These are phyloP conservation scores for Colius striatus DNA, from an alignment of 2,113 vertebrate genomes.

Conservation along the genomic window DNA sequence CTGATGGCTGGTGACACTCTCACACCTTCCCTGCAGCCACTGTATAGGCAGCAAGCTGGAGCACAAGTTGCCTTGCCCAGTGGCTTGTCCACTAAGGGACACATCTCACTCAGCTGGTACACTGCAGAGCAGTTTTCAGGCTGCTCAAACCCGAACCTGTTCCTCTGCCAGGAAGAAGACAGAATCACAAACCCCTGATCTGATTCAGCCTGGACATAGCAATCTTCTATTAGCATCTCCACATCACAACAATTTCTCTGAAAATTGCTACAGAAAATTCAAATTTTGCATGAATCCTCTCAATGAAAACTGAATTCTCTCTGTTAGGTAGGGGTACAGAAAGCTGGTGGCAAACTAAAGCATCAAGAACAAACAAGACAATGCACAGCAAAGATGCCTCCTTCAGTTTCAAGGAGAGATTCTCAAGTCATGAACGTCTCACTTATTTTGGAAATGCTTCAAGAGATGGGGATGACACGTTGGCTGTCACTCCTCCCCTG, in stretches of 20 bases:
- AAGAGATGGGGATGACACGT: background rate
- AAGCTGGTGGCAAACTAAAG: background rate
- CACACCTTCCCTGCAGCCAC: background rate
- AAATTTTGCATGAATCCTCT: background rate
- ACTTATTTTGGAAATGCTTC: background rate
- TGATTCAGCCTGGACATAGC: accelerated
- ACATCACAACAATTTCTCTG: background rate
- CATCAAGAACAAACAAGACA: background rate
- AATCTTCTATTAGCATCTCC: background rate
- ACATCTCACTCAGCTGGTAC: accelerated
- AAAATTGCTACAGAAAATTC: background rate
- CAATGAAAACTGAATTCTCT: background rate
- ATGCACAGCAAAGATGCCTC: background rate
- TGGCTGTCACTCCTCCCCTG: background rate
- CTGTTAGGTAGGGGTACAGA: background rate
- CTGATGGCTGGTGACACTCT: background rate
- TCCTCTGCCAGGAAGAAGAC: background rate
- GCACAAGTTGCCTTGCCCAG: background rate
- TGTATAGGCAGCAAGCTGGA: accelerated
- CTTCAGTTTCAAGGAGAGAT: background rate
- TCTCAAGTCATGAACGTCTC: background rate
- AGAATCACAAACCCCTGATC: background rate
- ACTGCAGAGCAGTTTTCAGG: background rate
- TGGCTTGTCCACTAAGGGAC: accelerated
- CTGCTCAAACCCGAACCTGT: background rate